Evolutionary conservation across 2,797 vertebrate species (phyloP), one percentile per base, ranked within the genome.

Genomic region (Falco berigora): DNA sequence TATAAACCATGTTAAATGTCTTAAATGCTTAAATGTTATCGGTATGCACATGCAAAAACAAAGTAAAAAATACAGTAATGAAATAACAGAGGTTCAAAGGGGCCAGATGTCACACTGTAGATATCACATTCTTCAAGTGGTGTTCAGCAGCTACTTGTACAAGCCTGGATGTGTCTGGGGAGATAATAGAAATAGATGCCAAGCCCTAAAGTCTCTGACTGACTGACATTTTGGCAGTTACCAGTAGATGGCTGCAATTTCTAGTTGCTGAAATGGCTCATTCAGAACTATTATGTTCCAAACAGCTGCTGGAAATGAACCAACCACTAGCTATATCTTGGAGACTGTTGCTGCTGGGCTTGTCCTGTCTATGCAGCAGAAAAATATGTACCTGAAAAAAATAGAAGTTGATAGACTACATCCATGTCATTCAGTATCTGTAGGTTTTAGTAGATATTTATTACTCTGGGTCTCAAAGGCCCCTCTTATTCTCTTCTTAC

Each of bases 201-300:
- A 96, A 87, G 67, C 38, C 55, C 56, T 91, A 50, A 93, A 90
- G 69, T 88, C 49, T 82, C 76, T 90, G 71, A 53, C 75, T 96
- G 79, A 93, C 75, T 93, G 96, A 94, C 92, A 49, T 95, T 92
- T 96, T 94, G 97, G 88, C 96, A 92, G 90, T 93, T 90, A 80
- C 91, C 83, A 89, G 93, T 86, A 97, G 94, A 96, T 95, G 95
- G 96, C 94, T 97, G 94, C 88, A 96, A 94, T 92, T 94, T 97
- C 94, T 96, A 95, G 75, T 96, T 92, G 80, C 92, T 96, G 95
- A 95, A 95, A 92, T 88, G 73, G 62, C 69, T 95, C 73, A 61
- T 62, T 96, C 61, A 73, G 71, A 88, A 38, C 63, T 63, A 32
- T 46, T 85, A 73, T 92, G n/a, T 90, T 96, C 44, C 84, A 94